These are phyloP conservation scores for Jaculus jaculus DNA, from an alignment of 2,113 vertebrate species.

Conservation along the genomic window DNA sequence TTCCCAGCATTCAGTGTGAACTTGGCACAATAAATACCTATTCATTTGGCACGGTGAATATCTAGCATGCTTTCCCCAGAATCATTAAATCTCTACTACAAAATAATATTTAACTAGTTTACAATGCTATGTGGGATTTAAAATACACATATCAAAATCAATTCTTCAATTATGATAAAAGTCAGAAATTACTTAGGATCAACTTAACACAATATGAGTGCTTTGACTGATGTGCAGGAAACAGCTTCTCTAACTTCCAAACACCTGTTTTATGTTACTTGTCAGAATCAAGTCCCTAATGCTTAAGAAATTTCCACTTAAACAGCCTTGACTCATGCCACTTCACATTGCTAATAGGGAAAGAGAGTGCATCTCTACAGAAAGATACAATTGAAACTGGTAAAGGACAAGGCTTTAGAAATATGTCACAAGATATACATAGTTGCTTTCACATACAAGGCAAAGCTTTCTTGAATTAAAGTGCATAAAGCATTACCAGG, in stretches of 20 bases:
- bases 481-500: not conserved
- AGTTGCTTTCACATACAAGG: not conserved
- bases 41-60: not conserved
- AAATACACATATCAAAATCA: not conserved
- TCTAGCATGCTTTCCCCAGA: slow-evolving; percentile 8
- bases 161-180: slow-evolving; percentile 46
- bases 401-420: not conserved
- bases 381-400: not conserved
- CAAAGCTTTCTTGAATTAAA: not conserved
- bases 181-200: not conserved
- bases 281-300: not conserved
- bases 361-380: not conserved
- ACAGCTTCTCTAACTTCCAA: not conserved
- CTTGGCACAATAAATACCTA: not conserved
- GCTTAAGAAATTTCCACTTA: not conserved
- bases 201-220: not conserved
- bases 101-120: not conserved
- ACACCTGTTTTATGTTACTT: not conserved
- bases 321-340: not conserved
- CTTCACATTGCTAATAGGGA: not conserved
- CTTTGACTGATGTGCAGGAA: not conserved
- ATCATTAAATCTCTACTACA: not conserved
- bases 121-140: not conserved
- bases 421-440: not conserved
- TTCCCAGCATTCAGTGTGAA: slow-evolving; percentile 15